Evolutionary conservation across 2,888 invertebrate species (phyloP), one percentile per base, ranked within the genome.

Genomic region (Cantharis nigra): DNA sequence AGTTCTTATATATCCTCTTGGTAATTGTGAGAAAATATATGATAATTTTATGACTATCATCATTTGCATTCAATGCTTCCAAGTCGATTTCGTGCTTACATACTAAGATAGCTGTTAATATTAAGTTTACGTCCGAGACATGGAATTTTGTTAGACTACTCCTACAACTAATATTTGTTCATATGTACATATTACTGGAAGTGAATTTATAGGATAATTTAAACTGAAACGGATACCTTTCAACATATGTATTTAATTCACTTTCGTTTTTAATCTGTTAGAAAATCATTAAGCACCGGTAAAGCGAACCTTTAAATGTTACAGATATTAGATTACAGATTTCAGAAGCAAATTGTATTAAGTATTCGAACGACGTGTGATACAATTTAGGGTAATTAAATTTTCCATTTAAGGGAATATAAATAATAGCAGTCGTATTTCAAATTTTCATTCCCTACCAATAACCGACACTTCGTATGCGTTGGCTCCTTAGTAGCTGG

Each of bases 21-120:
- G 70, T 70, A 77, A 77, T 77, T 77, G 77, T 77, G 71, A 77
- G 77, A 77, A 74, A 77, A 77, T 77, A 69, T 74, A 77, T 74
- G 77, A 74, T 74, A 77, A 77, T 77, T 77, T 77, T 77, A 77
- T 77, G 74, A 77, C 77, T 74, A 74, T 74, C 71, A 71, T 65
- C 23, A 77, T 77, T 77, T 77, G 74, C 77, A 77, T 77, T 77
- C 77, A 74, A 77, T 77, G 77, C 75, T 63, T 70, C 65, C 73
- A 69, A 62, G 63, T 30, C 63, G 71, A 74, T 70, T 77, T 74
- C 71, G 71, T 74, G 71, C 74, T 72, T 71, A 71, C 67, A 74
- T 64, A 71, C 74, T 33, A 69, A 71, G 33, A 67, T 77, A 74
- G 70, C 74, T 77, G 74, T 74, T 74, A 74, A 71, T 77, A 77